Evolutionary conservation across 2,888 invertebrate genomes (phyloP).

Genomic region (Caenorhabditis sp.): DNA sequence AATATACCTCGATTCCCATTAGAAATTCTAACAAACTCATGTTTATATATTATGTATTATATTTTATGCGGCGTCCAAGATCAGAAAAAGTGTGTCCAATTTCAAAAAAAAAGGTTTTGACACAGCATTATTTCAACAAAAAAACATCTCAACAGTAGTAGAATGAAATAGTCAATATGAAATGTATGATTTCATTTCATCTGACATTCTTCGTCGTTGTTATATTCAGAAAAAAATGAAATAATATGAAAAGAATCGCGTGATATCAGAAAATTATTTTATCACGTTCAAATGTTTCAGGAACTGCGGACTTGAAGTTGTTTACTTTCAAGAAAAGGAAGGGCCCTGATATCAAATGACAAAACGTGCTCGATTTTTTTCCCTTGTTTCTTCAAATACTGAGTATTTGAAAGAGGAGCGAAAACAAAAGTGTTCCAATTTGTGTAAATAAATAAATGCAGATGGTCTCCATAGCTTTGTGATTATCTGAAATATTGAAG

Average conservation of each 20-base stretch:
- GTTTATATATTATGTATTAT: too few relatives aligned
- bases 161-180: too few relatives aligned
- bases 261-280: background rate
- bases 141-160: too few relatives aligned
- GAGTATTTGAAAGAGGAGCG: background rate
- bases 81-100: too few relatives aligned
- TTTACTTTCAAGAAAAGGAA: background rate
- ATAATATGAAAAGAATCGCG: background rate
- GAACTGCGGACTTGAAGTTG: background rate
- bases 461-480: background rate
- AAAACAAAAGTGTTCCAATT: background rate
- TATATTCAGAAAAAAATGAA: background rate
- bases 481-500: too few relatives aligned
- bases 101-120: too few relatives aligned
- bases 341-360: background rate
- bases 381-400: background rate
- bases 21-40: too few relatives aligned
- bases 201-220: background rate
- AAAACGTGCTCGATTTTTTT: background rate
- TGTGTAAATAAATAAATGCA: background rate
- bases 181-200: background rate
- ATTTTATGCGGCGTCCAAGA: too few relatives aligned
- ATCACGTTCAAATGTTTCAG: background rate
- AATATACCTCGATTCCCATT: too few relatives aligned
- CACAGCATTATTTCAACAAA: too few relatives aligned